Evolutionary conservation across 2,888 invertebrate genomes (phyloP).

Genomic region (Lamproptera curius): DNA sequence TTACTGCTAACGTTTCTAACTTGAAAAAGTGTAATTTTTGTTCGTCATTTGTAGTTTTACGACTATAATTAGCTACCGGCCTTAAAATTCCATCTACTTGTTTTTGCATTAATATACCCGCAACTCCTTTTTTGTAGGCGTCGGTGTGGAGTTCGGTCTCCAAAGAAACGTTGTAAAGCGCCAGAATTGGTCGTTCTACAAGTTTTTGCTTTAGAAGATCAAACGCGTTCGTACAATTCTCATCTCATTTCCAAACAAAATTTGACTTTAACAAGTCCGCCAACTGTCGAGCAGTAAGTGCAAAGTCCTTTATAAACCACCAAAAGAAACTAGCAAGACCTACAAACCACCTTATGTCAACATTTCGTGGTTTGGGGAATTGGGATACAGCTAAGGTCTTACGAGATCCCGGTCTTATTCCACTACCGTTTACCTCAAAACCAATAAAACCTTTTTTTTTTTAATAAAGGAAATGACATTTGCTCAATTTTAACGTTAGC

Average conservation of each 20-base stretch:
- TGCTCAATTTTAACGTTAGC: slow-evolving; percentile 16
- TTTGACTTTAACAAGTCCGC: slow-evolving; percentile 9
- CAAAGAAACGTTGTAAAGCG: not conserved
- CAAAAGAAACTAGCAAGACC: slow-evolving; percentile 20
- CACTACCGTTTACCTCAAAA: slow-evolving; percentile 12
- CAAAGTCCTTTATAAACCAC: slow-evolving; percentile 17
- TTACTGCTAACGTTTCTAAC: slow-evolving; percentile 25
- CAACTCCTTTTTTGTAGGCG: not conserved
- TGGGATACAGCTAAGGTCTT: slow-evolving; percentile 15
- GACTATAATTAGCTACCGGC: not conserved
- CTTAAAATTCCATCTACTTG: too few species aligned
- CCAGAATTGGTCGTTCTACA: not conserved
- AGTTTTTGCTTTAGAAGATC: not conserved
- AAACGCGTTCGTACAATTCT: not conserved
- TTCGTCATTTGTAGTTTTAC: not conserved
- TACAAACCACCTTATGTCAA: slow-evolving; percentile 14
- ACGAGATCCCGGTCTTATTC: slow-evolving; percentile 10
- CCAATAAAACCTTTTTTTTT: slow-evolving; percentile 17
- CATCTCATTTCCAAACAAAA: not conserved
- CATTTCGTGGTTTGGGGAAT: slow-evolving; percentile 16
- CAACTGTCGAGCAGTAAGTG: slow-evolving; percentile 12
- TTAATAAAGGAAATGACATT: slow-evolving; percentile 20
- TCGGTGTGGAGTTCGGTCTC: not conserved
- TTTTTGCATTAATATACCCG: not conserved
- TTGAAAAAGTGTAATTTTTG: slow-evolving; percentile 26